Evolutionary conservation across 2,888 invertebrate genomes (phyloP).

Genomic region (Drosophila setosimentum): DNA sequence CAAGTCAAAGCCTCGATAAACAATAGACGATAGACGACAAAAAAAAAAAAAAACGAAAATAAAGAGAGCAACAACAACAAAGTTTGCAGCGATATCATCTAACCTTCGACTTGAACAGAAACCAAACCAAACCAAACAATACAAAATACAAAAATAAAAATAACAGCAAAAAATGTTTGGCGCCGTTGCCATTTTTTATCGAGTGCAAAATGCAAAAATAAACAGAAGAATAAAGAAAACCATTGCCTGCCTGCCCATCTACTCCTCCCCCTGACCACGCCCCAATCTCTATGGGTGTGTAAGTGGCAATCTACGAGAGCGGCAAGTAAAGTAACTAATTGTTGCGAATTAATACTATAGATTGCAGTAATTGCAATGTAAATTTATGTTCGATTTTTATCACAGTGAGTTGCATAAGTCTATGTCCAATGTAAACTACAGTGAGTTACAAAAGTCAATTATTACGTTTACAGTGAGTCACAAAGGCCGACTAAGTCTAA

Average conservation of each 20-base stretch:
- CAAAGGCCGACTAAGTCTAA: too few species aligned
- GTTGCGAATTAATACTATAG: background rate
- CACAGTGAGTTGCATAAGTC: background rate
- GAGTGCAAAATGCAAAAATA: conserved; percentile 64
- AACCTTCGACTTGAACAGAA: conserved; percentile 77
- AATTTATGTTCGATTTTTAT: background rate
- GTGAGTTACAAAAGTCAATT: background rate
- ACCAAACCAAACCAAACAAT: background rate
- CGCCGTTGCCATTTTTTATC: conserved; percentile 61
- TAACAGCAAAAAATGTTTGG: conserved; percentile 18
- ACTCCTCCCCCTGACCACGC: too few species aligned
- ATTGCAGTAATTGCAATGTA: background rate
- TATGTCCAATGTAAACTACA: background rate
- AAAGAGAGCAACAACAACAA: conserved; percentile 21
- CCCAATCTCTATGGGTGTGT: background rate
- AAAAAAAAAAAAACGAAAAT: background rate
- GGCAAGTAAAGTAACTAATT: conserved; percentile 1
- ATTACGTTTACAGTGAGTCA: background rate
- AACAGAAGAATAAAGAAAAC: background rate
- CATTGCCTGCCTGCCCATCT: background rate
- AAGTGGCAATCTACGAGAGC: background rate
- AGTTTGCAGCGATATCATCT: conserved; percentile 63
- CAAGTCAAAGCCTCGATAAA: conserved; percentile 62
- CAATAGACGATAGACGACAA: conserved; percentile 56
- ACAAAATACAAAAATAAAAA: conserved; percentile 6